Evolutionary conservation across 2,113 vertebrate species (phyloP).

Genomic region (Bostrychus sinensis): DNA sequence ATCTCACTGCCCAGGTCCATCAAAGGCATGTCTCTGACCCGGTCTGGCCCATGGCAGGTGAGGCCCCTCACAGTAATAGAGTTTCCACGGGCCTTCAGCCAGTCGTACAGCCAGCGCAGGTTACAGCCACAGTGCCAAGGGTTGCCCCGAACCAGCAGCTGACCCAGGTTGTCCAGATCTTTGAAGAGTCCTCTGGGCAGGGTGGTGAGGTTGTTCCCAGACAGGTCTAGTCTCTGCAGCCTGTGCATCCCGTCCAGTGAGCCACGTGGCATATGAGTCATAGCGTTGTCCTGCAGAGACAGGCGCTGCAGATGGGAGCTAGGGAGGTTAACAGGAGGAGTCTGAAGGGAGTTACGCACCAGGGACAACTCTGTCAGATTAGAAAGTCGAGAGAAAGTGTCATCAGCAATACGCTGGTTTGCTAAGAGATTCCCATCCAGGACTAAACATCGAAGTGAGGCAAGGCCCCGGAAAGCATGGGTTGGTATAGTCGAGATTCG

Average conservation of each 20-base stretch:
- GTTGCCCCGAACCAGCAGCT: constrained; percentile 90
- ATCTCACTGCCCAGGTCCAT: constrained; percentile 87
- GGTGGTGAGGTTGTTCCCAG: constrained; percentile 93
- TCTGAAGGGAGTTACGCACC: constrained; percentile 90
- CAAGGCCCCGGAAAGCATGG: constrained; percentile 89
- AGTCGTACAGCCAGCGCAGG: constrained; percentile 91
- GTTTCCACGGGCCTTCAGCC: constrained; percentile 85
- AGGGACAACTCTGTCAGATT: constrained; percentile 93
- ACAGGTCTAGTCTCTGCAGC: constrained; percentile 88
- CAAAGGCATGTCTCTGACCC: constrained; percentile 87
- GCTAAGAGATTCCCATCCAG: constrained; percentile 94
- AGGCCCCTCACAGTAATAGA: constrained; percentile 88
- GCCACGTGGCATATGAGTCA: constrained; percentile 89
- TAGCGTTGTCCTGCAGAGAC: constrained; percentile 91
- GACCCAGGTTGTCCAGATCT: constrained; percentile 86
- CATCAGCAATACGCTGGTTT: constrained; percentile 93
- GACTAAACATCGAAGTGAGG: constrained; percentile 87
- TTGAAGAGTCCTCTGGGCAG: constrained; percentile 90
- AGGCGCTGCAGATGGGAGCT: constrained; percentile 85
- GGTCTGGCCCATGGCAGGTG: constrained; percentile 89
- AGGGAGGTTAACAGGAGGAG: constrained; percentile 89
- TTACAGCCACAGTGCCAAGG: constrained; percentile 96
- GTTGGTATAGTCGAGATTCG: constrained; percentile 94
- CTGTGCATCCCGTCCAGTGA: constrained; percentile 86
- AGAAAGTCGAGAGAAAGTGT: constrained; percentile 90